Conservation (phyloP, 2,113 vertebrate species). For the Lepus timidus region DNA sequence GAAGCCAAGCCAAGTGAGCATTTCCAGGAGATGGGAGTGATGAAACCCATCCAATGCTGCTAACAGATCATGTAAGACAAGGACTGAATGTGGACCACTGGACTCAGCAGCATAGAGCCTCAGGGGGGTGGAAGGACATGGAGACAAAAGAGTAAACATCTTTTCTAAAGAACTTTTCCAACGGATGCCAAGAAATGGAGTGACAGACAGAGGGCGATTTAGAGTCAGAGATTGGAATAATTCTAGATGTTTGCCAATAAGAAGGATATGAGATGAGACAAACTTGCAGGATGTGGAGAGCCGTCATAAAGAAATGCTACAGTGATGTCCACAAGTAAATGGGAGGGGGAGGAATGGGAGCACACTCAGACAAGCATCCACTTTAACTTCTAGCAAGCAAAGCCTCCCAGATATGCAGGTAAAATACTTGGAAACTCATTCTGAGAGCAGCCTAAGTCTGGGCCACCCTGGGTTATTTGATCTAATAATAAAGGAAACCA, state of each 20-base stretch:
- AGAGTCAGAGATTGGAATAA: not conserved
- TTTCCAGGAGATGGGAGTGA: not conserved
- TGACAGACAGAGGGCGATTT: not conserved
- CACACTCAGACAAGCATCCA: accelerated
- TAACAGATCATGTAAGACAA: not conserved
- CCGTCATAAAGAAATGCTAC: accelerated
- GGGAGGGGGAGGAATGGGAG: accelerated
- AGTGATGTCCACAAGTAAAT: not conserved
- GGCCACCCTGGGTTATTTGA: not conserved
- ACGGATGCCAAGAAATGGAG: not conserved
- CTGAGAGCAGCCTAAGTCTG: not conserved
- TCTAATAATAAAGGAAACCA: not conserved
- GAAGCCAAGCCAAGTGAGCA: not conserved
- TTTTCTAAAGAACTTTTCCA: not conserved
- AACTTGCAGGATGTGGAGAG: not conserved
- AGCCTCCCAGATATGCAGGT: not conserved
- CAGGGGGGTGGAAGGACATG: accelerated
- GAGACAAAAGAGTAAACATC: accelerated
- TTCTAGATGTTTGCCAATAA: not conserved
- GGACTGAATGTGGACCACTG: not conserved
- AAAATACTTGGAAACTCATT: not conserved
- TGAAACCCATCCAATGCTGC: not conserved
- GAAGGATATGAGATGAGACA: not conserved
- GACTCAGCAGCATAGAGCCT: accelerated
- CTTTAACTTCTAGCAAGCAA: not conserved